phyloP scores from a whole-genome alignment of 2,113 vertebrate species.

The Apodemus speciosus region DNA sequence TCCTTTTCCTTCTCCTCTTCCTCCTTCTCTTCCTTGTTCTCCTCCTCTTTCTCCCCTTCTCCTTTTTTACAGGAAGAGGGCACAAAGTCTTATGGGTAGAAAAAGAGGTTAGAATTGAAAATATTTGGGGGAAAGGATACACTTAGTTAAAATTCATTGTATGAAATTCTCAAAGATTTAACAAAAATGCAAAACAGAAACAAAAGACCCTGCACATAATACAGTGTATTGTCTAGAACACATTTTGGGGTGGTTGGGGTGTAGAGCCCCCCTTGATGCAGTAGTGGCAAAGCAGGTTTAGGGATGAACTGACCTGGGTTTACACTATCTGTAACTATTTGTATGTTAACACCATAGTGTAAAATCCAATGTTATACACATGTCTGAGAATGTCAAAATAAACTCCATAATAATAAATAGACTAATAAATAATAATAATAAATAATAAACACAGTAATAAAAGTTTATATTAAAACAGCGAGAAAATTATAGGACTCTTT shows the following conservation, averaged over 20 bases:
- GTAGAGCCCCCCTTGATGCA: not conserved
- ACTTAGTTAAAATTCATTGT: not conserved
- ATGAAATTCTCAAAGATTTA: not conserved
- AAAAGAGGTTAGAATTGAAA: not conserved
- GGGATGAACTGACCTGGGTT: not conserved
- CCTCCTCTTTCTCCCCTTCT: not conserved
- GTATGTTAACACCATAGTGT: not conserved
- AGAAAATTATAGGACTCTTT: not conserved
- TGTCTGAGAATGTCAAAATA: not conserved
- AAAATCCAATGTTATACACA: not conserved
- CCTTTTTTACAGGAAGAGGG: not conserved
- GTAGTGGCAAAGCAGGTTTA: not conserved
- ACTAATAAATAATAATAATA: too few species aligned
- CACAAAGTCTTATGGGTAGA: too few species aligned
- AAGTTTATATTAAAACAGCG: not conserved
- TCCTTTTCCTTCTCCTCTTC: not conserved
- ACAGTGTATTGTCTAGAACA: not conserved
- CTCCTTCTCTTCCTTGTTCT: not conserved
- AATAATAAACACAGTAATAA: not conserved
- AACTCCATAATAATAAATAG: not conserved
- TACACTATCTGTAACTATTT: not conserved
- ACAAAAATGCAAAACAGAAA: not conserved
- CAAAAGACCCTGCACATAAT: not conserved
- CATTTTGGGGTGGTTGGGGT: not conserved
- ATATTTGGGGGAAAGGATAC: not conserved